Base-by-base conservation (phyloP, 1,140 invertebrate species). In the Tribolium castaneum region DNA sequence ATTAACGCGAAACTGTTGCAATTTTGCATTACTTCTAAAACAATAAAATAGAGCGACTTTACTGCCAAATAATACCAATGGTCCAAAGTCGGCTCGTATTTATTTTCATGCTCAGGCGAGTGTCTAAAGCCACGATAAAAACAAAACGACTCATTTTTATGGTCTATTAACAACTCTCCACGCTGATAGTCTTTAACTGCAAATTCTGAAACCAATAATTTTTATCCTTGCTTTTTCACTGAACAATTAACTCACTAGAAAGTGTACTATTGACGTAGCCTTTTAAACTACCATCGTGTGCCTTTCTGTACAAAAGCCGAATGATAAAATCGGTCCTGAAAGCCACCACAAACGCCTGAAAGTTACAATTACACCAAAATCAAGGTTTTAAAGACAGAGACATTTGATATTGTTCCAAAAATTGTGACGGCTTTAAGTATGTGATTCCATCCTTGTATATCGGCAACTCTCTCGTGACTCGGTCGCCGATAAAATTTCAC, bases 401-500 rank as follows among this genome's bases (percentile, higher is more conserved):
- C 72, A 54, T 75, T 75, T 35, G 52, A 30, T 6, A 75, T 52
- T 10, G 51, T 59, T 9, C 51, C 34, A 13, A 75, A 35, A 39
- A 59, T 22, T 16, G 72, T 75, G 1, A 75, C 39, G 2, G 10
- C 54, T 14, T 25, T 12, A 10, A 75, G 6, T 7, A 75, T 59
- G 5, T 35, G 12, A 16, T 35, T 75, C 72, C 72, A 75, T 13
- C 34, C 25, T 76, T 77, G 70, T 81, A 95, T 94, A 82, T 94
- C 91, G 71, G 91, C 89, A 1, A 92, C 91, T 45, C 92, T 85
- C 78, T 91, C 90, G 0, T 93, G 91, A 1, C 95, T 90, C 0
- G 93, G 92, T 14, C 94, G 85, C 22, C 93, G 86, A 1, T 90
- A 91, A 76, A 93, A 90, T 78, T 90, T 90, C 1, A 95, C 88